phyloP scores from a whole-genome alignment of 2,113 vertebrate species.

The Actinemys pallida region DNA sequence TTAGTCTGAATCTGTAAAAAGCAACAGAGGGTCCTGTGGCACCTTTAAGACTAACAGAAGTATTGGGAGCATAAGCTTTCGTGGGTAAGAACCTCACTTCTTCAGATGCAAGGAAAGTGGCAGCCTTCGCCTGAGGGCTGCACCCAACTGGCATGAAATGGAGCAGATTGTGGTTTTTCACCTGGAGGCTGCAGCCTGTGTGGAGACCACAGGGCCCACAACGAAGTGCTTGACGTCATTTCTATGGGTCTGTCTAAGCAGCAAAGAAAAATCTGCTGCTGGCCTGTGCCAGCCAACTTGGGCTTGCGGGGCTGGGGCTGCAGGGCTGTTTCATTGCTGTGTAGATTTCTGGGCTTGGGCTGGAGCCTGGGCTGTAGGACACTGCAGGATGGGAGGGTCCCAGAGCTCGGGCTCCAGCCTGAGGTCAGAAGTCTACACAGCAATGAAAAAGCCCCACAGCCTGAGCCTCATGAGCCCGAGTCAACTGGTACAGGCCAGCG shows the following conservation, averaged over 20 bases:
- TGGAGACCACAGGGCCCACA: not conserved
- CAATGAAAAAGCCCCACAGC: not conserved
- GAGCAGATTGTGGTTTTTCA: not conserved
- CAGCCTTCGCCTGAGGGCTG: not conserved
- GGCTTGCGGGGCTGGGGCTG: too few species aligned
- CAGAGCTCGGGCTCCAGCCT: not conserved
- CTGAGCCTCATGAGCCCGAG: not conserved
- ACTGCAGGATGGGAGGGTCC: too few species aligned
- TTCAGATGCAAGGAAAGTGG: not conserved
- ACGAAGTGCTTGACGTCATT: not conserved
- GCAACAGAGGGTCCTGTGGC: too few species aligned
- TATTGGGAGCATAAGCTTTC: too few species aligned
- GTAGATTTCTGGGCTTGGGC: not conserved
- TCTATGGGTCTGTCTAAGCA: not conserved
- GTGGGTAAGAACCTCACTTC: too few species aligned
- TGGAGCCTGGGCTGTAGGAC: too few species aligned
- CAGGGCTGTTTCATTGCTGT: not conserved
- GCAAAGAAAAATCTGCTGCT: not conserved
- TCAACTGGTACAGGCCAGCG: too few species aligned
- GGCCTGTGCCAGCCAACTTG: not conserved
- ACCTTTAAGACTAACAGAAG: too few species aligned
- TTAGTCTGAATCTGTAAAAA: too few species aligned
- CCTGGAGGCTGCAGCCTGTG: too few species aligned
- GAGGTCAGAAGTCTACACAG: not conserved
- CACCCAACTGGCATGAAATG: not conserved